Evolutionary conservation across 2,888 invertebrate genomes (phyloP), one percentile per base, ranked within the genome.

Genomic region (Melanchra persicariae): DNA sequence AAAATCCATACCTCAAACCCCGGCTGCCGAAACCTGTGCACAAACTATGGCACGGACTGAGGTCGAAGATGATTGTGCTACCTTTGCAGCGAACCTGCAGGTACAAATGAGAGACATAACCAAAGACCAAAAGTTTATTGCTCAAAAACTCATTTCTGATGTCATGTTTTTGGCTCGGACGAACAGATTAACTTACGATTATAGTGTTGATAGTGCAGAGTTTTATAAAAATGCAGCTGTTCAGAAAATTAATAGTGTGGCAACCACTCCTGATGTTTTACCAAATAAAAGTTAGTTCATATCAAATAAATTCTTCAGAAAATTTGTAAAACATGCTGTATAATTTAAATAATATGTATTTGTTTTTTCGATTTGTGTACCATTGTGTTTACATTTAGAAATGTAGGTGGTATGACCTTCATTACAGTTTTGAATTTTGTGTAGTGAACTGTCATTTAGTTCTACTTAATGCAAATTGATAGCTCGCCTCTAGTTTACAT

Each of bases 111-210:
- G 79, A n/a, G 64, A 73, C 0, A 65, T 79, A 15, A 30, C 26
- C 2, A 67, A 30, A 47, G 73, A 78, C 0, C 79, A 79, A 3
- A 79, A 79, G 40, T 82, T 22, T 12, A 79, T 79, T 15, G 79
- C 79, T 2, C 79, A 79, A 1, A 79, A 79, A 51, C n/a, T 79
- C 6, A 79, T 79, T 2, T 79, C 79, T 22, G 79, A 79, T 26
- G 73, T 79, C 7, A 79, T 79, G 61, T 79, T 79, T 15, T 26
- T 79, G 15, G 79, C 79, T 5, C 49, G 79, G 4, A 82, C 64
- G 0, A 78, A 78, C 7, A 49, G 79, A 0, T 26, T 79, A 26
- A 79, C 63, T n/a, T 79, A 34, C 19, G 43, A 73, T 37, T 82
- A 82, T 55, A 52, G 52, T 62, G 72, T 78, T 6, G 40, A 17